phyloP scores from a whole-genome alignment of 2,888 invertebrate genomes.

The Strigamia transsilvanica region DNA sequence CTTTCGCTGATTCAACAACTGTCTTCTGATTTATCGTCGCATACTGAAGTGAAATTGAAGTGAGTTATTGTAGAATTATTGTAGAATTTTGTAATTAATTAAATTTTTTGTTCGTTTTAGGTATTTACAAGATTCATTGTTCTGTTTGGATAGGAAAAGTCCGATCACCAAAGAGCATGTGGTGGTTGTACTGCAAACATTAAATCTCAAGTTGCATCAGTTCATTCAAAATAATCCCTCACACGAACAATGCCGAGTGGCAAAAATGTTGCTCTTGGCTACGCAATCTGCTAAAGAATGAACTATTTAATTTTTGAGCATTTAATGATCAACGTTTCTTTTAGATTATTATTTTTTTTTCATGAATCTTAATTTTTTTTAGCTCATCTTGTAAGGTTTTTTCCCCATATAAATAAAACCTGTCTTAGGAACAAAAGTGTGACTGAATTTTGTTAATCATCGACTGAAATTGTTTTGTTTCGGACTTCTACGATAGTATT shows the following conservation, averaged over 20 bases:
- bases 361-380: not conserved
- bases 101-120: conserved; percentile 66
- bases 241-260: conserved; percentile 72
- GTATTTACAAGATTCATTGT: conserved; percentile 85
- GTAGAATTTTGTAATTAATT: not conserved
- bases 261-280: conserved; percentile 79
- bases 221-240: conserved; percentile 75
- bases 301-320: not conserved
- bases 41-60: conserved; percentile 84
- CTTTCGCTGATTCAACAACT: conserved; percentile 94
- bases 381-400: conserved; percentile 12
- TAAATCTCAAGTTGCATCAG: conserved; percentile 76
- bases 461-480: not conserved
- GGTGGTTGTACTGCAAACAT: conserved; percentile 77
- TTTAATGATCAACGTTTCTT: not conserved
- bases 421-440: too few relatives aligned
- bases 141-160: conserved; percentile 79
- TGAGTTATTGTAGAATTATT: conserved; percentile 63
- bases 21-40: conserved; percentile 84
- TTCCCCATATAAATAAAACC: not conserved
- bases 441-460: not conserved
- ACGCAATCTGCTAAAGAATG: conserved; percentile 58
- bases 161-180: conserved; percentile 84
- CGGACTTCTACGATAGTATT: too few relatives aligned
- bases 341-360: not conserved